Evolutionary conservation across 2,113 vertebrate species (phyloP).

Genomic region (Chiloscyllium plagiosum): DNA sequence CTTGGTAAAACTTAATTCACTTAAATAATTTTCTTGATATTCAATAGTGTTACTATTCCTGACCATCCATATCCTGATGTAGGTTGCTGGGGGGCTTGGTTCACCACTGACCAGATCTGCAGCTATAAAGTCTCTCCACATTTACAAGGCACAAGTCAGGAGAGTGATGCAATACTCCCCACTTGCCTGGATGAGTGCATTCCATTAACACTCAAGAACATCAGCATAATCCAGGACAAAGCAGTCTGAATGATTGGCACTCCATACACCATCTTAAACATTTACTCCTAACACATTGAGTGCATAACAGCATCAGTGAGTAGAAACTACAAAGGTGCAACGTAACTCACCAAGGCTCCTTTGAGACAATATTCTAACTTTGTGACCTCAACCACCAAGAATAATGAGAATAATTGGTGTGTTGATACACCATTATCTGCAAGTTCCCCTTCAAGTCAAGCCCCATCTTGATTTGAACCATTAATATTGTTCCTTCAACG

Average conservation of each 20-base stretch:
- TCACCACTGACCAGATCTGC: not conserved
- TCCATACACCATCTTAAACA: not conserved
- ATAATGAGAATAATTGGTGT: not conserved
- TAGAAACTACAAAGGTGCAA: not conserved
- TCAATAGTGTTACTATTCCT: not conserved
- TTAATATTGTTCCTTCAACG: not conserved
- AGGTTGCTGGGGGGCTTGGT: not conserved
- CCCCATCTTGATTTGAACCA: not conserved
- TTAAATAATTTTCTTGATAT: not conserved
- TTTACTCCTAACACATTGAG: not conserved
- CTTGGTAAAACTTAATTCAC: not conserved
- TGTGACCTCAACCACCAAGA: not conserved
- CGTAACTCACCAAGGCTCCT: not conserved
- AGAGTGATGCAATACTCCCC: not conserved
- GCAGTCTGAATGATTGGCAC: no score
- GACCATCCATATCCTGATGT: not conserved
- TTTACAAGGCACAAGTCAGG: not conserved
- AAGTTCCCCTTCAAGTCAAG: not conserved
- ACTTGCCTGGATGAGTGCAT: not conserved
- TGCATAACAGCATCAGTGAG: not conserved
- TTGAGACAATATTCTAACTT: no score
- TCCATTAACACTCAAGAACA: no score
- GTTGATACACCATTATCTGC: not conserved
- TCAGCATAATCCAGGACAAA: no score
- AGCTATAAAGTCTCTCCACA: not conserved